Evolutionary conservation across 2,113 vertebrate genomes (phyloP).

Genomic region (Carettochelys insculpta): DNA sequence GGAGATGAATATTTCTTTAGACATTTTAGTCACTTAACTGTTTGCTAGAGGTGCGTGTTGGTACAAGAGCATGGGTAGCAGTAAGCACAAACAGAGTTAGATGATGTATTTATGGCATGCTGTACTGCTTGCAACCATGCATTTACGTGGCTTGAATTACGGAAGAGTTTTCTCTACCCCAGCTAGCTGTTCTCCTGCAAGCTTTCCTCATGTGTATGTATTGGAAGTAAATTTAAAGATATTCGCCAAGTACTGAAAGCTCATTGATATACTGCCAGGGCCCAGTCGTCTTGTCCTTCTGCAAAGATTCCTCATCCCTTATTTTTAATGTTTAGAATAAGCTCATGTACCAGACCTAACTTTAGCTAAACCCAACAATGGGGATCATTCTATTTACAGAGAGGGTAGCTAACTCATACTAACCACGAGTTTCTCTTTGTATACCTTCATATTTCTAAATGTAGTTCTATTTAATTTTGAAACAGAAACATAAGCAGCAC

Average conservation of each 20-base stretch:
- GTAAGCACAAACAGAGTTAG: rapidly evolving
- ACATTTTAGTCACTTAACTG: background rate
- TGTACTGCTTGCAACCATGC: rapidly evolving
- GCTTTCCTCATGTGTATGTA: background rate
- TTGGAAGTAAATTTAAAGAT: background rate
- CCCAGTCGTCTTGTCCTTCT: background rate
- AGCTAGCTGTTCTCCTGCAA: background rate
- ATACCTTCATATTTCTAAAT: background rate
- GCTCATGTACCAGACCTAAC: rapidly evolving
- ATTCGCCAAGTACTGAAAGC: background rate
- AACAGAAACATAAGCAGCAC: background rate
- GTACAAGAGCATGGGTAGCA: too few species aligned
- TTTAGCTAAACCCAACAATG: background rate
- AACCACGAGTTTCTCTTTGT: background rate
- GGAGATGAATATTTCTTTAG: background rate
- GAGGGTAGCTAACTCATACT: background rate
- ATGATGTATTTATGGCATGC: background rate
- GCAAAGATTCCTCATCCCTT: rapidly evolving
- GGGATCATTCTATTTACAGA: background rate
- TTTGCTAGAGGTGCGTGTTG: background rate
- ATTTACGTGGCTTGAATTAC: background rate
- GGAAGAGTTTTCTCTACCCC: background rate
- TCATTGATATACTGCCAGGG: background rate
- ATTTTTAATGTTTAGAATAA: background rate
- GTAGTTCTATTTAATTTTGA: background rate